Base-by-base conservation (phyloP, 2,888 invertebrate species). In the Ennomos erosarius region DNA sequence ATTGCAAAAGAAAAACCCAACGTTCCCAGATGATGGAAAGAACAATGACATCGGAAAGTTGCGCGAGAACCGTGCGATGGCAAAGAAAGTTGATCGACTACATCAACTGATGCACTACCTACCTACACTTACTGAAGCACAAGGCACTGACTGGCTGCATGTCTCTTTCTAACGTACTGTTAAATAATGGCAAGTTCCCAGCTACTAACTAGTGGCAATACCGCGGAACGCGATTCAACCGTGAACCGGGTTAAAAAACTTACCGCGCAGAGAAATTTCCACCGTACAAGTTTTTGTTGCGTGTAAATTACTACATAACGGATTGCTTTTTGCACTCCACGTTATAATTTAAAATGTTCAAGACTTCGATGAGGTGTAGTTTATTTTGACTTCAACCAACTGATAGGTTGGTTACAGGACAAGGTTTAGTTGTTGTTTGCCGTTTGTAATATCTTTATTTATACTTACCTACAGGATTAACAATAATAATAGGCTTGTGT, bases 1-100 rank as follows among this genome's bases (percentile, higher is more conserved):
- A 57, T 66, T 62, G 65, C 58, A 70, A 66, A 78, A 78, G 70
- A 82, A 84, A 82, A 81, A 82, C 74, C 67, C 63, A 65, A 61
- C 56, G 68, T 83, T 84, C 83, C 74, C 84, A 87, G 79, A 78
- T 78, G 76, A 26, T 66, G 64, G 54, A 50, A 55, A 69, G 75
- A 78, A 88, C 88, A 88, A 88, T 87, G 78, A 76, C 76, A 73
- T 81, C 87, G 82, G 87, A 88, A 87, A 88, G 87, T 85, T 83
- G 82, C 80, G 88, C 81, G 87, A 85, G 85, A 76, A 71, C 74
- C 55, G 65, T 67, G 68, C 71, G 71, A 72, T 72, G 73, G 71
- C 73, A 76, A 84, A 77, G 86, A 86, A 86, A 88, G 86, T 82
- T 80, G 74, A 75, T 74, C 67, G 71, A 74, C 71, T 71, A 71